Conservation (phyloP, 2,113 vertebrate species). For the Oryzias javanicus region DNA sequence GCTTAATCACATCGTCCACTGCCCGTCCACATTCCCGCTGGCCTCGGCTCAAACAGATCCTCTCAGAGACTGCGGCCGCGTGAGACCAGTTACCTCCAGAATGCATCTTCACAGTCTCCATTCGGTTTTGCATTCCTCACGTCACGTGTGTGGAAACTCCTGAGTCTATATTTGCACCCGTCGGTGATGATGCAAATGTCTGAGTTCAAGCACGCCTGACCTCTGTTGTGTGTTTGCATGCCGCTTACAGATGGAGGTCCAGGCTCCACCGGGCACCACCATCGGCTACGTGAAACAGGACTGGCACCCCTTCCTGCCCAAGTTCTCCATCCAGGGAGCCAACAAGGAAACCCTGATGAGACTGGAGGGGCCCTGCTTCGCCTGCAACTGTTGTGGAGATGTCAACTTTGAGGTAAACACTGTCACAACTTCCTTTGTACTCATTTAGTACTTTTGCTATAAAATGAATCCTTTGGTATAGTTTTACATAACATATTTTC, state of each 20-base stretch:
- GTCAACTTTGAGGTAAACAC: conserved; percentile 85
- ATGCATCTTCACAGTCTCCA: conserved; percentile 24
- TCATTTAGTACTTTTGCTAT: no score
- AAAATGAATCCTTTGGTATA: no score
- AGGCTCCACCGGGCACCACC: conserved; percentile 85
- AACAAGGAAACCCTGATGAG: conserved; percentile 80
- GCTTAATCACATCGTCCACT: conserved; percentile 14
- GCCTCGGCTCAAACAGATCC: neutral
- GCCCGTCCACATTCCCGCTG: conserved; percentile 18
- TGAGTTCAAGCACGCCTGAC: neutral
- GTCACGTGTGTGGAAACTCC: neutral
- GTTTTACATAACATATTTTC: no score
- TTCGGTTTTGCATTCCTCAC: conserved; percentile 18
- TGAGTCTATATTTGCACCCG: conserved; percentile 34
- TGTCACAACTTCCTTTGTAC: neutral
- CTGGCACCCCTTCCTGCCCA: conserved; percentile 86
- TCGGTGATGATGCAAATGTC: neutral
- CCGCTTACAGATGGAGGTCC: conserved; percentile 83
- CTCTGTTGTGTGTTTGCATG: neutral
- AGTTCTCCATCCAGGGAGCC: conserved; percentile 83
- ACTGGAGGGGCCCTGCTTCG: conserved; percentile 85
- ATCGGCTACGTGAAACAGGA: conserved; percentile 85
- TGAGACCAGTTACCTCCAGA: conserved; percentile 52
- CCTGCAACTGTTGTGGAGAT: conserved; percentile 86
- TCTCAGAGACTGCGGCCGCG: conserved; percentile 33